Conservation (phyloP, 2,113 vertebrate genomes). For the Phrynosoma blainvillii region DNA sequence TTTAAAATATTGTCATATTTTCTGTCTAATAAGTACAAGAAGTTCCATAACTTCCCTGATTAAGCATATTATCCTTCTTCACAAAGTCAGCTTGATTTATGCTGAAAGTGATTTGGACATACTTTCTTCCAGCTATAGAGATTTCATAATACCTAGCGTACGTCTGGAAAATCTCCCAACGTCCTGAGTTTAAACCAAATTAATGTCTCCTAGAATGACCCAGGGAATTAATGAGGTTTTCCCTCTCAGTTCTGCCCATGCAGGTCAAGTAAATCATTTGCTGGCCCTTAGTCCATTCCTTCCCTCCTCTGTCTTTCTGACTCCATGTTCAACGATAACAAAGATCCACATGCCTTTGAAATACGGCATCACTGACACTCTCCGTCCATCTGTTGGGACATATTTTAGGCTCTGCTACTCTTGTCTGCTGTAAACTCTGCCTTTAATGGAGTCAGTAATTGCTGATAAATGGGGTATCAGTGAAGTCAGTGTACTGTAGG, state of each 20-base stretch:
- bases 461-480: conserved; percentile 92
- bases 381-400: conserved; percentile 86
- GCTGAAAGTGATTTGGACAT: conserved; percentile 87
- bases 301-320: conserved; percentile 78
- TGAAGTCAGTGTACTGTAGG: conserved; percentile 84
- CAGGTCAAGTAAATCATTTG: conserved; percentile 97
- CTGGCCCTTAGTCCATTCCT: conserved; percentile 83
- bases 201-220: conserved; percentile 96
- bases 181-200: conserved; percentile 92
- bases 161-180: conserved; percentile 95
- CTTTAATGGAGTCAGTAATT: conserved; percentile 91
- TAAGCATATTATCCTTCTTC: conserved; percentile 88
- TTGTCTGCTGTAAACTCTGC: conserved; percentile 83
- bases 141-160: conserved; percentile 95
- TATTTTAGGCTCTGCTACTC: conserved; percentile 86
- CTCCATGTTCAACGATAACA: conserved; percentile 89
- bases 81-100: conserved; percentile 92
- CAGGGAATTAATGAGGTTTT: conserved; percentile 98
- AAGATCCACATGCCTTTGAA: conserved; percentile 89
- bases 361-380: conserved; percentile 90
- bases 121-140: conserved; percentile 86
- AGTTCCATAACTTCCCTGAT: conserved; percentile 92
- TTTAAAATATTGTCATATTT: conserved; percentile 93
- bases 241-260: conserved; percentile 86
- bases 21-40: conserved; percentile 95